Evolutionary conservation across 1,140 invertebrate genomes (phyloP).

Genomic region (Pogonognathellus flavescens): DNA sequence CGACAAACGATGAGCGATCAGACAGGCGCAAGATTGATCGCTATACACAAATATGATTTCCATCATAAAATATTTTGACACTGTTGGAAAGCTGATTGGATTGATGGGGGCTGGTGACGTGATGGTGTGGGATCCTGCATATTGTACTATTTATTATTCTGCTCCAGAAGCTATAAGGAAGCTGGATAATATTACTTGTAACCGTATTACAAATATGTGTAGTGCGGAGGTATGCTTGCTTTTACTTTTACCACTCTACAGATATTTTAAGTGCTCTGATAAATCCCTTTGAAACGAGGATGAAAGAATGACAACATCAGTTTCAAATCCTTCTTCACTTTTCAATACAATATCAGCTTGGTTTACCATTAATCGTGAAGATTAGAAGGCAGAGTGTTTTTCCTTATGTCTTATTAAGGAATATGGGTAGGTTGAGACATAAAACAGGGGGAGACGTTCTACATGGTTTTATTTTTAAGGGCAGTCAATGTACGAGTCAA

Average conservation of each 20-base stretch:
- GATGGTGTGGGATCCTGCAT: slow-evolving; percentile 33
- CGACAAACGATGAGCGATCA: slow-evolving; percentile 52
- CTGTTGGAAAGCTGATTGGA: slow-evolving; percentile 58
- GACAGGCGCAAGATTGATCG: slow-evolving; percentile 66
- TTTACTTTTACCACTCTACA: not conserved
- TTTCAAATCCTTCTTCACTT: slow-evolving; percentile 39
- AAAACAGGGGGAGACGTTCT: not conserved
- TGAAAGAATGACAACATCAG: slow-evolving; percentile 39
- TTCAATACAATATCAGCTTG: slow-evolving; percentile 10
- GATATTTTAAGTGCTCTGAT: slow-evolving; percentile 44
- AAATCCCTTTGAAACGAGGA: slow-evolving; percentile 10
- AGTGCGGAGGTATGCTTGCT: too few relatives aligned
- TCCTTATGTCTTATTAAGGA: slow-evolving; percentile 26
- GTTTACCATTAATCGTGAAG: slow-evolving; percentile 20
- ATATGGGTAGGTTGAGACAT: slow-evolving; percentile 33
- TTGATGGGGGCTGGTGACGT: slow-evolving; percentile 37
- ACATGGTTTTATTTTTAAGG: not conserved
- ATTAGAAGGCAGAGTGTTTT: not conserved
- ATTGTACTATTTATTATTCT: not conserved
- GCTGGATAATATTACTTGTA: slow-evolving; percentile 25
- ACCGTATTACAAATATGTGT: not conserved
- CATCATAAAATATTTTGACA: slow-evolving; percentile 64
- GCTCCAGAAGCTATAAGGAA: not conserved
- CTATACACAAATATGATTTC: slow-evolving; percentile 67
- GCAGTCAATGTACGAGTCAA: slow-evolving; percentile 8